phyloP scores from a whole-genome alignment of 1,140 invertebrate genomes.

The Eupristina koningsbergeri region DNA sequence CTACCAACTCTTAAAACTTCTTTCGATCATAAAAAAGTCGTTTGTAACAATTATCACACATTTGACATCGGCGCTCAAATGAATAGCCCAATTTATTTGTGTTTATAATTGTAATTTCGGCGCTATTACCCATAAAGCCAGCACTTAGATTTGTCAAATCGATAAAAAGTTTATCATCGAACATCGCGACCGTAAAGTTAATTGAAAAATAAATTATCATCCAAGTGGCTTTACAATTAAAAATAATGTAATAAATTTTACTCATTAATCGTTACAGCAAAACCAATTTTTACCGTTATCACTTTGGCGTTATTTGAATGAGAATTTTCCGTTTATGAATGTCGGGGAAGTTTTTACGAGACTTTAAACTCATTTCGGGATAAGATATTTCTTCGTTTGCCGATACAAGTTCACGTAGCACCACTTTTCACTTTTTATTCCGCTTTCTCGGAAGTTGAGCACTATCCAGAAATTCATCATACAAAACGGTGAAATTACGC shows the following conservation, averaged over 20 bases:
- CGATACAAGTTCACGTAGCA: not conserved
- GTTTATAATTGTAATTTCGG: constrained; percentile 22
- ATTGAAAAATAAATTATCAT: not conserved
- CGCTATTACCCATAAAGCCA: not conserved
- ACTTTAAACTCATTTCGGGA: not conserved
- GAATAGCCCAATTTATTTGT: constrained; percentile 1
- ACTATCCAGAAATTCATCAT: not conserved
- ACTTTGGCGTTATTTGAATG: not conserved
- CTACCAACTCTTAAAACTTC: not conserved
- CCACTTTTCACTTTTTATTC: not conserved
- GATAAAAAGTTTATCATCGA: not conserved
- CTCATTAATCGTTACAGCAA: not conserved
- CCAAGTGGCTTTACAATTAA: not conserved
- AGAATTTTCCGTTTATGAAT: not conserved
- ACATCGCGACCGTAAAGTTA: not conserved
- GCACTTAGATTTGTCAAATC: not conserved
- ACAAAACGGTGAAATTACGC: not conserved
- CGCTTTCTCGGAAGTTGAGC: not conserved
- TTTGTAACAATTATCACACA: constrained; percentile 15
- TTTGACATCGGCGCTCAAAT: not conserved
- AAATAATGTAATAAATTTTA: not conserved
- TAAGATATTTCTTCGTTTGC: not conserved
- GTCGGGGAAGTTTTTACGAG: not conserved
- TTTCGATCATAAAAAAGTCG: not conserved
- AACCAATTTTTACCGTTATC: not conserved